These are phyloP conservation scores for Polietes domitor DNA, from an alignment of 2,888 invertebrate genomes.

Conservation along the genomic window DNA sequence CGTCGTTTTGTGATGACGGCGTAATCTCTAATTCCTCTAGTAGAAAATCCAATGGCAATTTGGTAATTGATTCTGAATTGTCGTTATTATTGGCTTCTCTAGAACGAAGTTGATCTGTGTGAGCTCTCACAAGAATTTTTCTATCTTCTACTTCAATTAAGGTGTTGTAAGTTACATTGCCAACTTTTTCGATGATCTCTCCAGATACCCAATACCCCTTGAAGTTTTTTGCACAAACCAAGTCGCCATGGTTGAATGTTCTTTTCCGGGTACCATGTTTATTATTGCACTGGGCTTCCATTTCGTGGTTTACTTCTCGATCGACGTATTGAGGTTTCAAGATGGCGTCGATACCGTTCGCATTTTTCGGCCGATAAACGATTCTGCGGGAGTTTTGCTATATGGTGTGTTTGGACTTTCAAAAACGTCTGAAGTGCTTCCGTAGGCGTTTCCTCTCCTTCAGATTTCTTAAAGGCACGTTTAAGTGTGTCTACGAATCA, in stretches of 20 bases:
- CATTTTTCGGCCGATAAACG: slow-evolving; percentile 22
- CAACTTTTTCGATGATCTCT: slow-evolving; percentile 33
- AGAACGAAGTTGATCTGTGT: not conserved
- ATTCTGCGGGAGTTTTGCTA: too few relatives aligned
- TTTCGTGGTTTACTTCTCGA: too few relatives aligned
- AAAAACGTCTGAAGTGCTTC: too few relatives aligned
- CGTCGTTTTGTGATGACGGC: not conserved
- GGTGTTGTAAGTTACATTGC: slow-evolving; percentile 38
- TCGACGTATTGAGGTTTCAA: too few relatives aligned
- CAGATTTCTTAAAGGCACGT: too few relatives aligned
- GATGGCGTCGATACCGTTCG: not conserved
- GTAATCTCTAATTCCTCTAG: slow-evolving; percentile 29
- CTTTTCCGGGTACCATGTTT: too few relatives aligned
- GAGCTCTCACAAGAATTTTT: slow-evolving; percentile 15
- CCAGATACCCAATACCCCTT: slow-evolving; percentile 26
- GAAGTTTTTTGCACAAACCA: slow-evolving; percentile 24
- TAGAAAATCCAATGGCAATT: slow-evolving; percentile 25
- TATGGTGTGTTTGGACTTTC: too few relatives aligned
- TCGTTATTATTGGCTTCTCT: not conserved
- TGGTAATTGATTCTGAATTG: not conserved
- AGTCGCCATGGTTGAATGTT: not conserved
- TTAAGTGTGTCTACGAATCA: too few relatives aligned
- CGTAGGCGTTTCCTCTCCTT: too few relatives aligned
- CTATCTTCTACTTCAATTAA: not conserved
- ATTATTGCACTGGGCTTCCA: too few relatives aligned